These are phyloP conservation scores for Bubo blakistoni DNA, from an alignment of 2,113 vertebrate species.

Conservation along the genomic window DNA sequence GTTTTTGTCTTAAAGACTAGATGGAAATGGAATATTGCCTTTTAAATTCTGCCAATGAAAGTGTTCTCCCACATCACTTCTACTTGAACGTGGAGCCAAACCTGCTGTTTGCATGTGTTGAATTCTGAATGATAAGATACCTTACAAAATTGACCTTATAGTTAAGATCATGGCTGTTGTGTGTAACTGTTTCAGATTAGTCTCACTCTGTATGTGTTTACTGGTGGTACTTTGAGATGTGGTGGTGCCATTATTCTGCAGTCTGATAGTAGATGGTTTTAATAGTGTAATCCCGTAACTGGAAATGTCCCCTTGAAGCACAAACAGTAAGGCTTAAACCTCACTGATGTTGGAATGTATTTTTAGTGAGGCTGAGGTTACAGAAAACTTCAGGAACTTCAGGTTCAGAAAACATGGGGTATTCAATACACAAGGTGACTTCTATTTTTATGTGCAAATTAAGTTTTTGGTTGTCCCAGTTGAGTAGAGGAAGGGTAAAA, in stretches of 20 bases:
- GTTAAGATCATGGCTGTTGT: background rate
- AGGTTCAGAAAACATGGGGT: background rate
- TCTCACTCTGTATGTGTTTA: background rate
- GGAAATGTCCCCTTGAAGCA: background rate
- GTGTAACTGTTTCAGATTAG: background rate
- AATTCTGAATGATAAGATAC: background rate
- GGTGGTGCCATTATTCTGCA: background rate
- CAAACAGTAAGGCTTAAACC: background rate
- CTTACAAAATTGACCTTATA: background rate
- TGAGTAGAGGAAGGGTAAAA: background rate
- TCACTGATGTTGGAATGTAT: background rate
- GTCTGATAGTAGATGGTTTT: background rate
- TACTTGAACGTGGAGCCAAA: background rate
- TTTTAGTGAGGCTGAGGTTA: background rate
- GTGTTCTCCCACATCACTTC: background rate
- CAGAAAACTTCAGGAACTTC: background rate
- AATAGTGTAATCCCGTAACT: background rate
- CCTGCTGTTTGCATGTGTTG: background rate
- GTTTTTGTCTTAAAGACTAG: background rate
- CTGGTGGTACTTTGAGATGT: background rate
- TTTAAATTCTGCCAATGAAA: background rate
- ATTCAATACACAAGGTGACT: background rate
- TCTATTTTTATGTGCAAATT: background rate
- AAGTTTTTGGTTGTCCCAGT: background rate
- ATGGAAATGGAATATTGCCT: background rate